These are phyloP conservation scores for Rhea americana DNA, from an alignment of 2,113 vertebrate species.

Conservation along the genomic window DNA sequence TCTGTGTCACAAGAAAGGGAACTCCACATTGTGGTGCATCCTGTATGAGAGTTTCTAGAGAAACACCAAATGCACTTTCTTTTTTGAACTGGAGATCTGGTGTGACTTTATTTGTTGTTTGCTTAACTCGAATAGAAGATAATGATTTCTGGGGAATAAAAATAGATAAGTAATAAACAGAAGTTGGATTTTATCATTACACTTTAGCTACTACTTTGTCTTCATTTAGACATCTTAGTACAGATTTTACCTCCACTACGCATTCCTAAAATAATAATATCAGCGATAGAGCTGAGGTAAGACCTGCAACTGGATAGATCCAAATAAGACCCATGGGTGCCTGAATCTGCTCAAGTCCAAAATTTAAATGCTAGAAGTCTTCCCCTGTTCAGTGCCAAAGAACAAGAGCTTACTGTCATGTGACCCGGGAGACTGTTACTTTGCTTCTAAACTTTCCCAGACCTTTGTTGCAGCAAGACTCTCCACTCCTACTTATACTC, in stretches of 20 bases:
- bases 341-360: not conserved
- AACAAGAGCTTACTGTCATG: not conserved
- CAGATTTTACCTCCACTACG: not conserved
- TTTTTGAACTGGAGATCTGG: not conserved
- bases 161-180: not conserved
- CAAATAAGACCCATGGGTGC: not conserved
- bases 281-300: not conserved
- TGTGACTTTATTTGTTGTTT: conserved; percentile 45
- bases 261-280: not conserved
- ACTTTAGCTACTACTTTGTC: not conserved
- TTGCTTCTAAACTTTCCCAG: not conserved
- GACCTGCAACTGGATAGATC: not conserved
- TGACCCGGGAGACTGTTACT: not conserved
- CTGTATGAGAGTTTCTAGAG: conserved; percentile 66
- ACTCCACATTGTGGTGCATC: conserved; percentile 44
- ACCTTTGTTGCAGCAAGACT: not conserved
- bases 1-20: conserved; percentile 74
- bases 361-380: not conserved
- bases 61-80: conserved; percentile 70
- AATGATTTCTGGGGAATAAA: conserved; percentile 57
- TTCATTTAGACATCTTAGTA: not conserved
- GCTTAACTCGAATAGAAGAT: conserved; percentile 57
- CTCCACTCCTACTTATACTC: not conserved
- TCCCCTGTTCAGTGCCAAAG: not conserved
- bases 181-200: not conserved